Conservation (phyloP, 2,797 vertebrate genomes). For the Petrocephalus schoutedeni region DNA sequence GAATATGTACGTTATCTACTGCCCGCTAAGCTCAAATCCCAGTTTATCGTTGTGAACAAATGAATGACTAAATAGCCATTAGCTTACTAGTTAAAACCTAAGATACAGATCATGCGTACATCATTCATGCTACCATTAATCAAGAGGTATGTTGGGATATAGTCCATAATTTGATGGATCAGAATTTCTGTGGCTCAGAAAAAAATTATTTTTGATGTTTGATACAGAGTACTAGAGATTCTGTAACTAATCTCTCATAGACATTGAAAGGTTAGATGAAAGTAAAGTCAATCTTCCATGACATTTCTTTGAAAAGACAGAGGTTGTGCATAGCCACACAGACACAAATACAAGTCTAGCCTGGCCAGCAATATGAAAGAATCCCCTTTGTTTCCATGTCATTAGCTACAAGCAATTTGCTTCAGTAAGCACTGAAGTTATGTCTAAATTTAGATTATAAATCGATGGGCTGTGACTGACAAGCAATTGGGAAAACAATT, state of each 20-base stretch:
- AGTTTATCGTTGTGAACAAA: background rate
- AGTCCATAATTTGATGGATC: background rate
- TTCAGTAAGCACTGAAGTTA: constrained; percentile 25
- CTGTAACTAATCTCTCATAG: background rate
- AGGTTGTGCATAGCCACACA: constrained; percentile 34
- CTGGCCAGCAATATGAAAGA: constrained; percentile 30
- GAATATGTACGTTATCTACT: background rate
- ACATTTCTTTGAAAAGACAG: constrained; percentile 19
- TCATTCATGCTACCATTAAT: background rate
- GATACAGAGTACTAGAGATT: background rate
- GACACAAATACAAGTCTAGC: constrained; percentile 28
- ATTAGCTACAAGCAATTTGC: constrained; percentile 32
- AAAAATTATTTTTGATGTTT: background rate
- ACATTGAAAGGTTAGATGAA: constrained; percentile 19
- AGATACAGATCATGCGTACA: background rate
- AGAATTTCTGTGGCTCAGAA: background rate
- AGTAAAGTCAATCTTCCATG: background rate
- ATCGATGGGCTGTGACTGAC: constrained; percentile 45
- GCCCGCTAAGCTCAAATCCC: background rate
- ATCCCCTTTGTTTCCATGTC: constrained; percentile 9
- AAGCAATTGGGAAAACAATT: constrained; percentile 38
- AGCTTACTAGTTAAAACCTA: background rate
- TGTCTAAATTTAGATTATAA: constrained; percentile 38
- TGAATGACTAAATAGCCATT: background rate
- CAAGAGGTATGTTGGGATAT: background rate